phyloP scores from a whole-genome alignment of 2,113 vertebrate species.

The Malurus melanocephalus region DNA sequence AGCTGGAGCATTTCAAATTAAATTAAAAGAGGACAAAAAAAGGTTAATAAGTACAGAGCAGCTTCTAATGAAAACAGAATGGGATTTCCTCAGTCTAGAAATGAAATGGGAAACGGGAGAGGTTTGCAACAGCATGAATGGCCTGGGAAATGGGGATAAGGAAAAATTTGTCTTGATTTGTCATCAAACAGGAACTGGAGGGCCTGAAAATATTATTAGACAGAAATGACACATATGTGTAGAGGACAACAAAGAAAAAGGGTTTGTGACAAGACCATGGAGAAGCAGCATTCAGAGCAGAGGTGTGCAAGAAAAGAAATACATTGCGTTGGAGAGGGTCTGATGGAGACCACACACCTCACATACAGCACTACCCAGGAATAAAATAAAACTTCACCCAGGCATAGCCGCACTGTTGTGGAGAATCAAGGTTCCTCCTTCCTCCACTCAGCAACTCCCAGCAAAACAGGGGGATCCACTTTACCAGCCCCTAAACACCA shows the following conservation, averaged over 20 bases:
- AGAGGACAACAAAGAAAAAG: neutral
- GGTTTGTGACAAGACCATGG: neutral
- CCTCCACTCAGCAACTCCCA: neutral
- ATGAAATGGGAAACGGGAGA: neutral
- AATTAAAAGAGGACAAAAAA: neutral
- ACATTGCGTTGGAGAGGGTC: no score
- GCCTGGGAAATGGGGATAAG: neutral
- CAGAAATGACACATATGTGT: neutral
- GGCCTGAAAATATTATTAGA: neutral
- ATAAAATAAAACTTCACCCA: neutral
- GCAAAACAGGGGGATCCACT: neutral
- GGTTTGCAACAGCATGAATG: neutral
- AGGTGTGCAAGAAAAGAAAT: neutral
- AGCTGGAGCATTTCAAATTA: neutral
- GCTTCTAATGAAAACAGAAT: neutral
- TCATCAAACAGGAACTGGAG: neutral
- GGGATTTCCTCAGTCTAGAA: neutral
- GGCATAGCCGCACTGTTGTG: rapidly evolving
- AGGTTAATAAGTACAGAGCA: neutral
- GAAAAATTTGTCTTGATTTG: neutral
- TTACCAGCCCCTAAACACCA: neutral
- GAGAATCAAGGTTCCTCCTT: neutral
- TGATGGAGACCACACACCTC: neutral
- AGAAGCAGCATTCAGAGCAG: neutral
- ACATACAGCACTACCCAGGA: neutral